Evolutionary conservation across 2,797 vertebrate genomes (phyloP), one percentile per base, ranked within the genome.

Genomic region (Peromyscus nudipes): DNA sequence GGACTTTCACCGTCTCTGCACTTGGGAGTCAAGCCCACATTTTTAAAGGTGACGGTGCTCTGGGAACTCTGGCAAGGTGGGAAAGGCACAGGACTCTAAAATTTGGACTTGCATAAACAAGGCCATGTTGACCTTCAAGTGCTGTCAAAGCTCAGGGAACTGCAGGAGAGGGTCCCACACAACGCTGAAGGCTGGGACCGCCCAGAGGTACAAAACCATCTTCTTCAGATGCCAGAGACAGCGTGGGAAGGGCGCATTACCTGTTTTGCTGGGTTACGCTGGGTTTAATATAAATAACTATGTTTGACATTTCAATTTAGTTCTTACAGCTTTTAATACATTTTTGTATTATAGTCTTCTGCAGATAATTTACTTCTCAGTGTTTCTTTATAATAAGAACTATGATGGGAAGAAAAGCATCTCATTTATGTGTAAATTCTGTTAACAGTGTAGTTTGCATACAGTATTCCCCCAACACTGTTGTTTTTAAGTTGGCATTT

Each of bases 361-460:
- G 97, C 97, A 98, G 96, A 98, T 98, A 98, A 98, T 98, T 98
- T 98, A 98, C 98, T 98, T 98, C 93, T 92, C 93, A 97, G 98
- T 98, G 98, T 99, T 99, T 98, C 98, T 98, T 98, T 99, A 97
- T 98, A 98, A 98, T 98, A 98, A 98, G 96, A 98, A 97, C 94
- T 0, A 57, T 96, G 96, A 98, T 98, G 97, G 92, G 97, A 95
- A 98, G 98, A 98, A 98, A 96, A 57, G 49, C 93, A 97, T 98
- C 97, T 98, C 98, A 98, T 99, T 98, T 99, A 98, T 98, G 98
- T 99, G 98, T 98, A 99, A 98, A 99, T 99, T 99, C 97, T 98
- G 96, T 98, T 98, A 98, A 98, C 97, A 98, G 99, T 99, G 97
- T 98, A 98, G 97, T 98, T 97, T 98, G 92, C 98, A 98, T 98